Conservation (phyloP, 2,888 invertebrate genomes). For the Leistus spinibarbis region DNA sequence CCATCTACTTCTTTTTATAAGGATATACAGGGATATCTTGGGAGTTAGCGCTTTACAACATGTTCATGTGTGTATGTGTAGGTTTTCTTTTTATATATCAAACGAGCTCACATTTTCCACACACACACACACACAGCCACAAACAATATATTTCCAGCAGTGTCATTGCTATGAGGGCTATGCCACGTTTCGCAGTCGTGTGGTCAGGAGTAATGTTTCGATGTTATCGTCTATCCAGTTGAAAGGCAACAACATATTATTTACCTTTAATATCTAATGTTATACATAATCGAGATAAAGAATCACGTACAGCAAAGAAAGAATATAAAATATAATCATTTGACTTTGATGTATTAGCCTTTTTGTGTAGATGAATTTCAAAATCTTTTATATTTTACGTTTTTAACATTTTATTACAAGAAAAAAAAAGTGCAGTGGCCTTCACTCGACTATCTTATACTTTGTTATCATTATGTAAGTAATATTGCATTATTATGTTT, state of each 20-base stretch:
- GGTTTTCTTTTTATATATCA: not conserved
- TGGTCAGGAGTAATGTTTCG: not conserved
- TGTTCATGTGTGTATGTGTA: not conserved
- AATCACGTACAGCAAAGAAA: not conserved
- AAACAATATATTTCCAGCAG: not conserved
- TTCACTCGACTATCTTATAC: too few relatives aligned
- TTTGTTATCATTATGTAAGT: too few relatives aligned
- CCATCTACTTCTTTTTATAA: slow-evolving; percentile 20
- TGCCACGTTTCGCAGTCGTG: not conserved
- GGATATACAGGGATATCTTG: not conserved
- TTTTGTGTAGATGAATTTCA: not conserved
- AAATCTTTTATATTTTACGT: not conserved
- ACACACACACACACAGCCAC: not conserved
- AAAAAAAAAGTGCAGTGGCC: too few relatives aligned
- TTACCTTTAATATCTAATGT: not conserved
- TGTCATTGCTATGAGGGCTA: not conserved
- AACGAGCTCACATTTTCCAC: not conserved
- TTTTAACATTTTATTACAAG: too few relatives aligned
- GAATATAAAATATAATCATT: not conserved
- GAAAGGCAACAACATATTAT: slow-evolving; percentile 5
- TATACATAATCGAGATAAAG: not conserved
- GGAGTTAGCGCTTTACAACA: not conserved
- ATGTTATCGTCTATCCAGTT: not conserved
- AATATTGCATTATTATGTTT: too few relatives aligned
- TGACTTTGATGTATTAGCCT: not conserved